Percentiles rank a stretch among this genome's conserved stretches.
phyloP scores from a whole-genome alignment of 2,888 invertebrate genomes.

The Drosophila vallismaia region DNA sequence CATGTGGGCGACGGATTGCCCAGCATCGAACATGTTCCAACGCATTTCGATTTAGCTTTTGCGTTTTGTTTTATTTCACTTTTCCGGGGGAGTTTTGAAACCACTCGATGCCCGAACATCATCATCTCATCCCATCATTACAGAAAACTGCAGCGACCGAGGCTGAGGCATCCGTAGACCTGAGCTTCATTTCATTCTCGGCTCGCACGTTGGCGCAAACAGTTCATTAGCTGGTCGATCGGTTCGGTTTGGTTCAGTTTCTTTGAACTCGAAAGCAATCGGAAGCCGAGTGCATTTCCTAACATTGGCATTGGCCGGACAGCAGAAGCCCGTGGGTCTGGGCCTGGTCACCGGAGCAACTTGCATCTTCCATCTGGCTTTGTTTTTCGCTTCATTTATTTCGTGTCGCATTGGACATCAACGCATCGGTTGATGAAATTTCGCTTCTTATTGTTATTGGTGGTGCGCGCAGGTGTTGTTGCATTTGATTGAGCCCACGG shows the following conservation, averaged over 20 bases:
- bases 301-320: slow-evolving; percentile 67
- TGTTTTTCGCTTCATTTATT: slow-evolving; percentile 41
- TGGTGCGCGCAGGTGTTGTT: slow-evolving; percentile 24
- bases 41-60: slow-evolving; percentile 29
- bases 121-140: slow-evolving; percentile 12
- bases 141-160: slow-evolving; percentile 28
- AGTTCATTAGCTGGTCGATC: slow-evolving; percentile 51
- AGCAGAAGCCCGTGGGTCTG: slow-evolving; percentile 41
- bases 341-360: slow-evolving; percentile 17
- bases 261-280: slow-evolving; percentile 19
- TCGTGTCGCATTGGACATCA: slow-evolving; percentile 18
- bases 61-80: slow-evolving; percentile 24
- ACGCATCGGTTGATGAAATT: slow-evolving; percentile 46
- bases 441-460: slow-evolving; percentile 42
- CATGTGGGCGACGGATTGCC: slow-evolving; percentile 56
- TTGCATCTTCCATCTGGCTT: slow-evolving; percentile 20
- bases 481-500: slow-evolving; percentile 49
- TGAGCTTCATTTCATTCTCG: slow-evolving; percentile 69
- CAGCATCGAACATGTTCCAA: slow-evolving; percentile 66
- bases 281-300: slow-evolving; percentile 57
- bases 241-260: slow-evolving; percentile 23
- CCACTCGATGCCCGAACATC: slow-evolving; percentile 24
- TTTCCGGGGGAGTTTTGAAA: slow-evolving; percentile 54
- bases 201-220: slow-evolving; percentile 63
- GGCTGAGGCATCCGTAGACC: slow-evolving; percentile 21